phyloP scores from a whole-genome alignment of 2,113 vertebrate species.

The Tenrec ecaudatus region DNA sequence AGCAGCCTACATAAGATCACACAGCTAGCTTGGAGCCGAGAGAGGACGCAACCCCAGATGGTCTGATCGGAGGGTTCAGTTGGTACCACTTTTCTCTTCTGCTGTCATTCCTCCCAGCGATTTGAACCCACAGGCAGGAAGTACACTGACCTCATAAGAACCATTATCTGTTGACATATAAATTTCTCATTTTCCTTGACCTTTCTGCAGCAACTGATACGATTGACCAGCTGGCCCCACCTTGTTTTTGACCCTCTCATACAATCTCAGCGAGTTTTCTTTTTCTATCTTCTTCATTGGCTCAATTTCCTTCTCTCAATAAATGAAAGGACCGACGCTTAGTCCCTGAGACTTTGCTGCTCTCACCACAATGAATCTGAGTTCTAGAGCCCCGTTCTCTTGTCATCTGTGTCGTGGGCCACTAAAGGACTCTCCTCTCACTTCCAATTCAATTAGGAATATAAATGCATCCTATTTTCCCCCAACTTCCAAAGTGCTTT shows the following conservation, averaged over 20 bases:
- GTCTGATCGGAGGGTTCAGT: background rate
- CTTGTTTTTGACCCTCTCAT: background rate
- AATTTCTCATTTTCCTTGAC: background rate
- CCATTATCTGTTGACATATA: background rate
- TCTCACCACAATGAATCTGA: background rate
- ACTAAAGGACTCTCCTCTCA: background rate
- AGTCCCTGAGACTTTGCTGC: background rate
- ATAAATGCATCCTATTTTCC: background rate
- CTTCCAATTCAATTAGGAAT: background rate
- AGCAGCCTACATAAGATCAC: background rate
- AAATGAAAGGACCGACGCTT: background rate
- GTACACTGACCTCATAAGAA: background rate
- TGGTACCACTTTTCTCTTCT: background rate
- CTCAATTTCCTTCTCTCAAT: conserved; percentile 30
- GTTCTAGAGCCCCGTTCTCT: background rate
- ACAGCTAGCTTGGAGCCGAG: background rate
- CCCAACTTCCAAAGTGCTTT: background rate
- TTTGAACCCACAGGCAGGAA: background rate
- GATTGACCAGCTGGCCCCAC: background rate
- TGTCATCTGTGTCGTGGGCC: background rate
- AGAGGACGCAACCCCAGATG: background rate
- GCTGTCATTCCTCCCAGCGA: background rate
- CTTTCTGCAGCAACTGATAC: background rate
- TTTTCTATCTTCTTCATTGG: background rate
- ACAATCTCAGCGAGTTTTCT: background rate